These are phyloP conservation scores for Leptopilina boulardi DNA, from an alignment of 1,140 invertebrate species.

Conservation along the genomic window DNA sequence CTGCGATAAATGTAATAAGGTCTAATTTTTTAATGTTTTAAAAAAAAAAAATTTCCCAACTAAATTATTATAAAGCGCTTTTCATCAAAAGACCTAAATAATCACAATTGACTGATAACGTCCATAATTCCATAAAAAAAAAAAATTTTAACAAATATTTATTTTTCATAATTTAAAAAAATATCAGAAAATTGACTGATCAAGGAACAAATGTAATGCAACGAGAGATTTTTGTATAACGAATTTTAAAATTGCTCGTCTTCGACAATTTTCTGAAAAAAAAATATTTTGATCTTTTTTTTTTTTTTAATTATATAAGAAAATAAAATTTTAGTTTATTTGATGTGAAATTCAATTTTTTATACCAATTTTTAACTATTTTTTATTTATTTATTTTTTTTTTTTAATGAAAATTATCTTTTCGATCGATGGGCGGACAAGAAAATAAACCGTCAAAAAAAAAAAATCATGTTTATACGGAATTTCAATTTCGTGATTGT, in stretches of 20 bases:
- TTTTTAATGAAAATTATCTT: not conserved
- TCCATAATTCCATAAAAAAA: not conserved
- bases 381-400: no score
- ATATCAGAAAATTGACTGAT: not conserved
- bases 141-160: constrained; percentile 1
- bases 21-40: not conserved
- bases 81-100: not conserved
- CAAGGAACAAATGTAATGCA: constrained; percentile 18
- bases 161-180: not conserved
- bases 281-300: no score
- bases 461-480: not conserved
- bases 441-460: not conserved
- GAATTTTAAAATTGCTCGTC: not conserved
- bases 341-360: not conserved
- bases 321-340: constrained; percentile 29
- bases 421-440: constrained; percentile 1
- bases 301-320: not conserved
- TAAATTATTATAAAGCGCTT: constrained; percentile 26
- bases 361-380: not conserved
- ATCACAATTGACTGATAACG: not conserved
- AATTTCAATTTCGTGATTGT: not conserved
- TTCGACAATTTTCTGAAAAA: not conserved
- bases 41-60: not conserved
- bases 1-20: not conserved
- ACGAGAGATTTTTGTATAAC: constrained; percentile 20